Conservation (phyloP, 2,888 invertebrate genomes). For the Atrina japonica region DNA sequence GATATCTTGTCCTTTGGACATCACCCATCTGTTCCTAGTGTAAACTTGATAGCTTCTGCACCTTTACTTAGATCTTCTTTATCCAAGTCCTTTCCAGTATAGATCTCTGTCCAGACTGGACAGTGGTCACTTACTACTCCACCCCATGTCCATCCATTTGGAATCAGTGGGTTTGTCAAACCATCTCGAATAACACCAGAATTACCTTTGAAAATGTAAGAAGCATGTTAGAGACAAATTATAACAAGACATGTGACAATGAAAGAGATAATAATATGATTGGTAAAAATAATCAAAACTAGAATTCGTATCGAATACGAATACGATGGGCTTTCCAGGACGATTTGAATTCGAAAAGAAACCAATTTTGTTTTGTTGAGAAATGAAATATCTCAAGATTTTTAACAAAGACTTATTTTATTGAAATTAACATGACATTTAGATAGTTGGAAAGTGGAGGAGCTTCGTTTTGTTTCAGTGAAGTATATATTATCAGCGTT, state of each 20-base stretch:
- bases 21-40: slow-evolving; percentile 36
- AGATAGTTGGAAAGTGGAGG: no score
- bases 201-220: slow-evolving; percentile 71
- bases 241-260: not conserved
- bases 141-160: slow-evolving; percentile 92
- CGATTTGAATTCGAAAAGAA: no score
- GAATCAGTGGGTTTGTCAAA: slow-evolving; percentile 89
- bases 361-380: no score
- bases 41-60: slow-evolving; percentile 59
- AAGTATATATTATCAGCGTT: no score
- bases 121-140: slow-evolving; percentile 88
- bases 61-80: slow-evolving; percentile 55
- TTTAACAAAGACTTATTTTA: no score
- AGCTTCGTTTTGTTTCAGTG: no score
- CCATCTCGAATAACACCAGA: slow-evolving; percentile 86
- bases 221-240: no score
- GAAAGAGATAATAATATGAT: not conserved
- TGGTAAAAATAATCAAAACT: not conserved
- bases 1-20: no score
- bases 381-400: no score
- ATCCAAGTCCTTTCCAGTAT: slow-evolving; percentile 68
- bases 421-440: no score
- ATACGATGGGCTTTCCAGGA: no score
- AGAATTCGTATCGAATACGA: no score
- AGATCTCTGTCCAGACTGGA: slow-evolving; percentile 89